Evolutionary conservation across 30 jellyfish, hydroid and myxozoan genomes (phyloP), one percentile per base, ranked within the genome.

Genomic region (Turritopsis rubra): DNA sequence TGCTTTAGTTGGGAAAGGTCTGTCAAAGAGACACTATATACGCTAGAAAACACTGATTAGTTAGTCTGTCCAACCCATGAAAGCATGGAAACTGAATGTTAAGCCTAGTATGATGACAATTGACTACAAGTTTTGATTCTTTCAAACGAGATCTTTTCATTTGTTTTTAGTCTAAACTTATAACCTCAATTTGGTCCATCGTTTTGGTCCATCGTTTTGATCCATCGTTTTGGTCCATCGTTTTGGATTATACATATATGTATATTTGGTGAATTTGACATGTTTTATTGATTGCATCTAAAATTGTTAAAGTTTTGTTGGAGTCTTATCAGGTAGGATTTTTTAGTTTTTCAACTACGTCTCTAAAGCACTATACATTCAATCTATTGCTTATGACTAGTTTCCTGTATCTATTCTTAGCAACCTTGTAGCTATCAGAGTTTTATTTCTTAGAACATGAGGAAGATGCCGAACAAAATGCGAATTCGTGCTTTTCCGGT

Each of bases 401-500:
- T 41, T 41, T 5, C 13, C 13, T 41, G 60, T 13, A 41, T 41
- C 13, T 41, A 5, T 41, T 41, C 9, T 41, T 41, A 5, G 13
- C 60, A 41, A 41, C 60, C 60, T 41, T 3, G 60, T 41, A n/a
- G n/a, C n/a, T n/a, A n/a, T 13, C 60, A 41, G 13, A 3, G 13
- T 41, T 41, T 41, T 41, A 41, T 41, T 41, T 41, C 60, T n/a
- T n/a, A 41, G 60, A 68, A n/a, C 16, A 68, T 68, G 77, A 68
- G 30, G 77, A 68, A 65, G 28, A 29, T 80, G 24, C 25, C 22
- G 66, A 91, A 82, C 91, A 91, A 91, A 80, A 91, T 91, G 97
- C 79, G 97, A 52, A 91, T 91, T 65, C 93, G 96, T 71, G 97
- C 97, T 0, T 91, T 91, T 41, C 97, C 97, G 9, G 97, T 91